Evolutionary conservation across 2,797 vertebrate genomes (phyloP), one percentile per base, ranked within the genome.

Genomic region (Loris lydekkerianus): DNA sequence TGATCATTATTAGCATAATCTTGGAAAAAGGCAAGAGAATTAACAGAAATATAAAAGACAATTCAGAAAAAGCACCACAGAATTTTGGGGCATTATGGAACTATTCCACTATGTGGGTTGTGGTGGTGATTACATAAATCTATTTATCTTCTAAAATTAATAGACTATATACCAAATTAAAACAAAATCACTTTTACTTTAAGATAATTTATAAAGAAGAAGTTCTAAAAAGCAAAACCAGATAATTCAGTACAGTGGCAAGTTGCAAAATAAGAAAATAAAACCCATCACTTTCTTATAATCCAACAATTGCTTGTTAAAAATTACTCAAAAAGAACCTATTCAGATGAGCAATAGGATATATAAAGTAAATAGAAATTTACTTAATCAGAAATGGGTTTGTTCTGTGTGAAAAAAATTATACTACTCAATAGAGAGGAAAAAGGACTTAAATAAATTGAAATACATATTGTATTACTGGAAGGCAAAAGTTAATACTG

Each of bases 101-200:
- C 1, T 27, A 3, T 53, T n/a, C 75, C 96, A 17, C 49, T 75
- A 80, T 63, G 15, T n/a, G 77, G 73, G 37, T 65, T 70, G 78
- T 69, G 43, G 14, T 85, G 46, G 29, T 87, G 13, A 29, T 85
- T 93, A 91, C 34, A 88, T 53, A 65, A 89, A 87, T 80, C 85
- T 72, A 56, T 63, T 67, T 0, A 58, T 75, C 5, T 58, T 25
- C 56, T 88, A 94, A 96, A 95, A 88, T 77, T 80, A 43, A 93
- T 18, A 84, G 91, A 69, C 8, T 93, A 14, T 37, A 69, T n/a
- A 56, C 31, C 29, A 82, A 67, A 80, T 58, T 31, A 75, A 81
- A 82, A 46, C 4, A 70, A 69, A 77, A n/a, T 60, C 27, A 67
- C 18, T 40, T 56, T 92, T 40, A 61, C 53, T 40, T 8, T 37